phyloP scores from a whole-genome alignment of 2,888 invertebrate species.

The Ichneumoninae sp. region DNA sequence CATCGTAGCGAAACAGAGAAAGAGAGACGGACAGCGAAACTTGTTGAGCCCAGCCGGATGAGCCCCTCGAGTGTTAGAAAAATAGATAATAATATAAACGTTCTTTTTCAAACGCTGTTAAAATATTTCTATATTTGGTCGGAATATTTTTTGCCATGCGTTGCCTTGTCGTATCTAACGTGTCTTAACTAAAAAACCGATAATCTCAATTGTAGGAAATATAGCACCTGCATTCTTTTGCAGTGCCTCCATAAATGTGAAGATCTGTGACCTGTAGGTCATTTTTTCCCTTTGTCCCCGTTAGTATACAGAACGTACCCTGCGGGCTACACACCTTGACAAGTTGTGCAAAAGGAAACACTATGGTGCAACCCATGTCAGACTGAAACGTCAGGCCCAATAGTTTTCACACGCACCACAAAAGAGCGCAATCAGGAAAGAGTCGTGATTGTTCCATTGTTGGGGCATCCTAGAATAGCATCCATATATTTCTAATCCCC shows the following conservation, averaged over 20 bases:
- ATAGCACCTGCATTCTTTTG: constrained; percentile 21
- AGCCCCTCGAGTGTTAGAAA: neutral
- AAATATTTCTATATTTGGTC: neutral
- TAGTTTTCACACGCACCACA: constrained; percentile 68
- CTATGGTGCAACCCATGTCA: constrained; percentile 66
- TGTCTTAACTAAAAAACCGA: constrained; percentile 12
- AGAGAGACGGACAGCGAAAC: neutral
- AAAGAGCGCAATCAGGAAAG: constrained; percentile 67
- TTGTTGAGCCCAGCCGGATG: neutral
- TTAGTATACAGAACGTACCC: constrained; percentile 18
- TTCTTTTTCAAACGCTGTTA: neutral
- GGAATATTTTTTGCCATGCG: neutral
- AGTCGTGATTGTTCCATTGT: constrained; percentile 66
- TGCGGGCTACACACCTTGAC: constrained; percentile 40
- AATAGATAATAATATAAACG: neutral
- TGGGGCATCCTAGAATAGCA: constrained; percentile 63
- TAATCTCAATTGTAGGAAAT: constrained; percentile 8
- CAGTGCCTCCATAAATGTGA: constrained; percentile 21
- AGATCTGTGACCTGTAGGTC: constrained; percentile 46
- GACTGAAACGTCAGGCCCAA: constrained; percentile 66
- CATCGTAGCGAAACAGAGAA: neutral
- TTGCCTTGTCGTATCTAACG: neutral
- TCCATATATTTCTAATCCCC: constrained; percentile 62
- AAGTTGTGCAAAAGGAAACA: constrained; percentile 64
- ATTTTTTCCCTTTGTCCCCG: constrained; percentile 13